phyloP scores from a whole-genome alignment of 92 coral and sea anemone genomes.

The Blastomussa wellsi region DNA sequence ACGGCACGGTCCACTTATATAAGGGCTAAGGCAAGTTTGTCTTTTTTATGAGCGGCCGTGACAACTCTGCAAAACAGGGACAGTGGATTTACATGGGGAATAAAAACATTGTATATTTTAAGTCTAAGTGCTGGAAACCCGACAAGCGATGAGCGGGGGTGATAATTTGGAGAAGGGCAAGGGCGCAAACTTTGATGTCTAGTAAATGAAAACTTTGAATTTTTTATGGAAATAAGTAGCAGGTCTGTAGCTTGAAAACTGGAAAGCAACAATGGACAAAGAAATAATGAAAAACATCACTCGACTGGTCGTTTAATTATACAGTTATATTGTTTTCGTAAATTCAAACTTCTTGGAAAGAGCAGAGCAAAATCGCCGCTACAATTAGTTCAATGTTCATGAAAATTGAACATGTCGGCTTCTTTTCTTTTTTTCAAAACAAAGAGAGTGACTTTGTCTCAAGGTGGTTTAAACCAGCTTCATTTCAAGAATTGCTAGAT shows the following conservation, averaged over 20 bases:
- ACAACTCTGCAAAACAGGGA: neutral
- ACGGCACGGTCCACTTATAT: too few relatives aligned
- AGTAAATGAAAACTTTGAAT: neutral
- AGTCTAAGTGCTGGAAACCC: neutral
- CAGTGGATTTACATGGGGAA: neutral
- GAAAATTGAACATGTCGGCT: slow-evolving; percentile 44
- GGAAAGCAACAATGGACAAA: neutral
- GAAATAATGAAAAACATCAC: neutral
- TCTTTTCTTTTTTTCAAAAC: slow-evolving; percentile 19
- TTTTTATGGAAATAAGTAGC: neutral
- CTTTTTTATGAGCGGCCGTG: neutral
- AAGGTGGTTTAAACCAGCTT: slow-evolving; percentile 6
- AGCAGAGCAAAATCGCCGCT: slow-evolving; percentile 36
- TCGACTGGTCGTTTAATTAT: neutral
- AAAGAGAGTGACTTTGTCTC: slow-evolving; percentile 9
- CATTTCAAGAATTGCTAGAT: neutral
- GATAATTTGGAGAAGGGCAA: neutral
- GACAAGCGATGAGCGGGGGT: neutral
- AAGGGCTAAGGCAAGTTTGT: too few relatives aligned
- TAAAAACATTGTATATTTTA: neutral
- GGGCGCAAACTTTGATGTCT: slow-evolving; percentile 14
- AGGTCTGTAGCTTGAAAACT: neutral
- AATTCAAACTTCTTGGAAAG: slow-evolving; percentile 20
- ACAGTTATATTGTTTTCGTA: slow-evolving; percentile 12
- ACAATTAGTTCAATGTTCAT: slow-evolving; percentile 21